phyloP scores from a whole-genome alignment of 2,797 vertebrate genomes.

The Synanceia verrucosa region DNA sequence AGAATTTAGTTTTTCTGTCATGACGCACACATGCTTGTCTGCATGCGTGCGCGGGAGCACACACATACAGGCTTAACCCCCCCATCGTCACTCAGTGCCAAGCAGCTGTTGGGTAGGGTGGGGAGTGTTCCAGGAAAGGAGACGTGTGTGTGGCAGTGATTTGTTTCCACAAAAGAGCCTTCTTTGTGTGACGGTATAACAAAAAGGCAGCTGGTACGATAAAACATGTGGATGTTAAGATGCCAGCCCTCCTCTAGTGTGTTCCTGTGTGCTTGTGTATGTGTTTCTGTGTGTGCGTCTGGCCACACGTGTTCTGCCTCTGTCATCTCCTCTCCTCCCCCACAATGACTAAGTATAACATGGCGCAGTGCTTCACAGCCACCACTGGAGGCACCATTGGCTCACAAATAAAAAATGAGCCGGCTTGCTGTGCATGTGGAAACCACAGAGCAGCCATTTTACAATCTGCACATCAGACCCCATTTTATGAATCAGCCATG shows the following conservation, averaged over 20 bases:
- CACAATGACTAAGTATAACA: slow-evolving; percentile 66
- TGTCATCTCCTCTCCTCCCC: slow-evolving; percentile 67
- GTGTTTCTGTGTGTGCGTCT: slow-evolving; percentile 13
- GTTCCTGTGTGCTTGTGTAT: slow-evolving; percentile 18
- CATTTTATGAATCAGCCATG: slow-evolving; percentile 91
- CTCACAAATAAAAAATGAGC: slow-evolving; percentile 69
- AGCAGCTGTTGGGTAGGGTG: slow-evolving; percentile 71
- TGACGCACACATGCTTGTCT: slow-evolving; percentile 26
- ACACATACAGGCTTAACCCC: not conserved
- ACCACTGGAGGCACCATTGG: slow-evolving; percentile 72
- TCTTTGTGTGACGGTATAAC: slow-evolving; percentile 36
- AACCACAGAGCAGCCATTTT: slow-evolving; percentile 83
- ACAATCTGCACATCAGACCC: slow-evolving; percentile 79
- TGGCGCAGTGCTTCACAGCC: slow-evolving; percentile 33
- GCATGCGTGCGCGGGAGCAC: not conserved
- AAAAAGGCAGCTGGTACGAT: slow-evolving; percentile 50
- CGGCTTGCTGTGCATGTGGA: slow-evolving; percentile 41
- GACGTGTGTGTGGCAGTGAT: slow-evolving; percentile 31
- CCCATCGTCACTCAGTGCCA: slow-evolving; percentile 58
- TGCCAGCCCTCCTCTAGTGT: slow-evolving; percentile 29
- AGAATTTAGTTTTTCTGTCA: slow-evolving; percentile 52
- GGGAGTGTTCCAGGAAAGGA: slow-evolving; percentile 55
- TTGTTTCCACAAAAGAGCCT: slow-evolving; percentile 35
- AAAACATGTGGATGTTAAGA: slow-evolving; percentile 52
- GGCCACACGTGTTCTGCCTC: slow-evolving; percentile 45